Base-by-base conservation (phyloP, 2,888 invertebrate genomes). In the Oxytorus armatus region DNA sequence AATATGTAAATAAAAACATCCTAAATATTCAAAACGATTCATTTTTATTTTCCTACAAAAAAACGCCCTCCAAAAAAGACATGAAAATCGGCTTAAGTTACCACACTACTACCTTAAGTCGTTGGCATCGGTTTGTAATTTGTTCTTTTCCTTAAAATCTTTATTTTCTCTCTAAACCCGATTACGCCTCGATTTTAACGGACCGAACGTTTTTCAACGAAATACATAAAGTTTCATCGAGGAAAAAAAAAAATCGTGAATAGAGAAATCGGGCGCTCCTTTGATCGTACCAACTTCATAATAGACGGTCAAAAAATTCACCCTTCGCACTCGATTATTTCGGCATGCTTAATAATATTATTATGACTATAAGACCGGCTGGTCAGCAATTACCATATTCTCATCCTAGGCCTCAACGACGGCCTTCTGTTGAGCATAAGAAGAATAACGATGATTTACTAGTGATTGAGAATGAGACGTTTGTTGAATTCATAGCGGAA, bases 361-460 rank as follows among this genome's bases (percentile, higher is more conserved):
- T 36, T 47, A 57, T 66, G 68, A 51, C 51, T 66, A 61, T 51
- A 61, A 80, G 68, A 73, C 55, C 73, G 55, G 63, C 59, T 63
- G 73, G 55, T 55, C 86, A 93, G n/a, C n/a, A 93, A 93, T 97
- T 97, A 97, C 97, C 97, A 97, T 95, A 97, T 96, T 95, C 96
- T 95, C 94, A 97, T 96, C 96, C 97, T 95, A 94, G 97, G 96
- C 94, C 96, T 96, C 92, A 96, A 95, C 92, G 96, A 96, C 93
- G 96, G 96, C 95, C 96, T 95, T 94, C 96, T 96, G 90, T 92
- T 90, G 92, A 94, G 93, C 94, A 94, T 93, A 94, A 94, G 90
- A 91, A 91, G 90, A 91, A 91, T 89, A 81, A 77, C 66, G 72
- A 81, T 79, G 79, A 68, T 81, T 90, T 89, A 90, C 90, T 90